Evolutionary conservation across 1,140 invertebrate genomes (phyloP).

Genomic region (Ptiloglossa arizonensis): DNA sequence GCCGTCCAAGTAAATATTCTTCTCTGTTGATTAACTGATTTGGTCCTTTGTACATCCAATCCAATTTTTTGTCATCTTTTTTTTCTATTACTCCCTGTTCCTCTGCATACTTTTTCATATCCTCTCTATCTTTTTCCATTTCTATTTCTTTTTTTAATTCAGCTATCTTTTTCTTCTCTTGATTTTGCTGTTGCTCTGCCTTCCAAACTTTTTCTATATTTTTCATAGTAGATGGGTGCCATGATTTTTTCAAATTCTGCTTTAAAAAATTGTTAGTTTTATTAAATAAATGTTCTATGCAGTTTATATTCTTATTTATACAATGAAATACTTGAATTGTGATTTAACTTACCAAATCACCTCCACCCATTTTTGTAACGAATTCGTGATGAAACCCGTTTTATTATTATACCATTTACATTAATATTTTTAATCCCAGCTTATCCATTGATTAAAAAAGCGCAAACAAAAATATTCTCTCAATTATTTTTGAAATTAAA

Average conservation of each 20-base stretch:
- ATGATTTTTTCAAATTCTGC: constrained; percentile 90
- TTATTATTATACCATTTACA: not conserved
- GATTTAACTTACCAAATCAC: constrained; percentile 82
- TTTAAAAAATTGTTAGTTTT: not conserved
- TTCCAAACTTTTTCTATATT: constrained; percentile 91
- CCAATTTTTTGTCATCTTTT: constrained; percentile 86
- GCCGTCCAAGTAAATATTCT: constrained; percentile 94
- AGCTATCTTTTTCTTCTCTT: constrained; percentile 86
- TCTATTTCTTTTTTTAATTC: constrained; percentile 87
- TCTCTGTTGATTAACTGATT: constrained; percentile 89
- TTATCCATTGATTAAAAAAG: no score
- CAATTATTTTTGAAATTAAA: no score
- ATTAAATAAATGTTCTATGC: not conserved
- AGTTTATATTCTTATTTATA: not conserved
- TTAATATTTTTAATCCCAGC: no score
- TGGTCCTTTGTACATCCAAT: constrained; percentile 96
- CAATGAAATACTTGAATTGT: constrained; percentile 24
- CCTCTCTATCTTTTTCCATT: constrained; percentile 85
- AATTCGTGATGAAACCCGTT: not conserved
- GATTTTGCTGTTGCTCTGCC: constrained; percentile 87
- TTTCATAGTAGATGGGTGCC: constrained; percentile 90
- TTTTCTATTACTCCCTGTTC: constrained; percentile 83
- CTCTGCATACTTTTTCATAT: constrained; percentile 85
- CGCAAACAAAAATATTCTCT: no score
- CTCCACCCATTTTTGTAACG: constrained; percentile 82